phyloP scores from a whole-genome alignment of 64 coral and sea anemone species.

The Pachyseris speciosa region DNA sequence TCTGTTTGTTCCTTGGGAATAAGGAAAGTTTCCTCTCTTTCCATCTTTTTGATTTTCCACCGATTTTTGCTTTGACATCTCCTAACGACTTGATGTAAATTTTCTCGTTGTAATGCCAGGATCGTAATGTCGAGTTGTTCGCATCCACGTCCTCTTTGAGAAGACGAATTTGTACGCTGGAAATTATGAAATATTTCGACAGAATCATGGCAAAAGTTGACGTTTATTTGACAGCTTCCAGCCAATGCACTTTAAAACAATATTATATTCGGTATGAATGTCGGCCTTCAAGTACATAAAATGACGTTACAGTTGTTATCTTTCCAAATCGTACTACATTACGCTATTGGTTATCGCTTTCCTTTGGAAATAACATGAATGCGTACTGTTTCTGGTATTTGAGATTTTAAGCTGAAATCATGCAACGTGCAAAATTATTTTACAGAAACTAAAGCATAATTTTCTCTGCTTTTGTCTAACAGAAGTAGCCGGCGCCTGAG shows the following conservation, averaged over 20 bases:
- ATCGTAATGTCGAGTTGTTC: no score
- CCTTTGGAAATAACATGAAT: conserved; percentile 16
- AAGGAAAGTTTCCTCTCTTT: conserved; percentile 27
- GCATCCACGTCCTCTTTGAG: background rate
- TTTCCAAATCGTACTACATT: conserved; percentile 2
- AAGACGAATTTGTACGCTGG: background rate
- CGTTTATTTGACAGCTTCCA: conserved; percentile 13
- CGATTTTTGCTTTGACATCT: conserved; percentile 24
- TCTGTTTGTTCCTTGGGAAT: conserved; percentile 22
- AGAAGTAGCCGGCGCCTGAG: background rate
- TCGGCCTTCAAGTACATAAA: background rate
- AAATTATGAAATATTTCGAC: conserved; percentile 31
- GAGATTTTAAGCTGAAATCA: background rate
- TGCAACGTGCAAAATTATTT: background rate
- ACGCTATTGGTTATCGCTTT: conserved; percentile 21
- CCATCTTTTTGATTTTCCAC: conserved; percentile 18
- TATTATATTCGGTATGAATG: background rate
- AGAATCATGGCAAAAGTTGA: conserved; percentile 18
- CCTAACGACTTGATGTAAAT: conserved; percentile 3
- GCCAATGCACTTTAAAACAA: conserved; percentile 22
- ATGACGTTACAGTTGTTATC: conserved; percentile 9
- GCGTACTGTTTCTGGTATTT: conserved; percentile 15
- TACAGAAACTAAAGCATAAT: background rate
- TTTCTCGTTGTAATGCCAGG: background rate
- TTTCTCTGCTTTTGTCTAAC: background rate